Percentiles rank a stretch among this genome's conserved stretches.
Evolutionary conservation across 2,888 invertebrate species (phyloP).

Genomic region (Drosophila algonquin): DNA sequence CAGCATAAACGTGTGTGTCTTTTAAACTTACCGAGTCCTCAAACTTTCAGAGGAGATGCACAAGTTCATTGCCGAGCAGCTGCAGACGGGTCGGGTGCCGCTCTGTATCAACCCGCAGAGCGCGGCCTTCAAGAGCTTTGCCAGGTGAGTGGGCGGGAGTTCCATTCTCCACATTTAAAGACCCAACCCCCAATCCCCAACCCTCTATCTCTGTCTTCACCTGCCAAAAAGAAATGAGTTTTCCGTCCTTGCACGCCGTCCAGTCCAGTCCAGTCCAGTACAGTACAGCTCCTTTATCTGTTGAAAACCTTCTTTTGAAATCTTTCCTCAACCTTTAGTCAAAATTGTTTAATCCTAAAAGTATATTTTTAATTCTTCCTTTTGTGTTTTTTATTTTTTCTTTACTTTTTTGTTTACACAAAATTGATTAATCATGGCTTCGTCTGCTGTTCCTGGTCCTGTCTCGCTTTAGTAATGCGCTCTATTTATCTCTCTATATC

Average conservation of each 20-base stretch:
- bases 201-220: not conserved
- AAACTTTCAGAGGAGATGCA: slow-evolving; percentile 96
- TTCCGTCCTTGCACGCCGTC: slow-evolving; percentile 37
- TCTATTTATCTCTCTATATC: slow-evolving; percentile 19
- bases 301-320: slow-evolving; percentile 3
- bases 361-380: slow-evolving; percentile 10
- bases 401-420: slow-evolving; percentile 13
- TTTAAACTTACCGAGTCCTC: not conserved
- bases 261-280: slow-evolving; percentile 19
- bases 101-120: slow-evolving; percentile 99
- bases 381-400: slow-evolving; percentile 2
- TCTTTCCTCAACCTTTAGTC: slow-evolving; percentile 31
- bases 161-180: not conserved
- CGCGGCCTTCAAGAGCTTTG: slow-evolving; percentile 99
- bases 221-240: not conserved
- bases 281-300: not conserved
- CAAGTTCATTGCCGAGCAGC: slow-evolving; percentile 98
- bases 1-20: no score
- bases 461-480: slow-evolving; percentile 31
- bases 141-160: slow-evolving; percentile 91
- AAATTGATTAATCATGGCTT: slow-evolving; percentile 42
- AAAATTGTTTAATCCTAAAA: slow-evolving; percentile 36
- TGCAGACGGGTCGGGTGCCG: slow-evolving; percentile 97
- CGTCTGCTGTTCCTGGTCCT: slow-evolving; percentile 9
- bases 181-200: not conserved